phyloP scores from a whole-genome alignment of 1,140 invertebrate species.

The Pseudobourletiella spinata region DNA sequence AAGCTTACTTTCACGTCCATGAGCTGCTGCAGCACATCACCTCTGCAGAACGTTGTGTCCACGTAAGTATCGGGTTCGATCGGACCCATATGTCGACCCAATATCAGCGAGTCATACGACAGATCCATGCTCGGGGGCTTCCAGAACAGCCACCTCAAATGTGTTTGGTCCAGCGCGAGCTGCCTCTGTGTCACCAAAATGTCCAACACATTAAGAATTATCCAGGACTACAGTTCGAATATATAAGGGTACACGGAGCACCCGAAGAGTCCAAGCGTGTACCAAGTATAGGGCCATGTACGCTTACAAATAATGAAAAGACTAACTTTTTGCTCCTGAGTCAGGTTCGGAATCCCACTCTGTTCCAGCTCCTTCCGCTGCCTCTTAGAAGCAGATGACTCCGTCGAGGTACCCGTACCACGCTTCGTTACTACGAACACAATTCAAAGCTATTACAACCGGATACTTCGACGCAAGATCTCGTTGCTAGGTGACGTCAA shows the following conservation, averaged over 20 bases:
- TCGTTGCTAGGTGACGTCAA: not conserved
- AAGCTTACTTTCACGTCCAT: slow-evolving; percentile 32
- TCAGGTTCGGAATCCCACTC: not conserved
- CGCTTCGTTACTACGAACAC: not conserved
- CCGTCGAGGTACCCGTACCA: not conserved
- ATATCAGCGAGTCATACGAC: slow-evolving; percentile 18
- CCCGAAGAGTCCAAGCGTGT: not conserved
- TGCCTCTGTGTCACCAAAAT: not conserved
- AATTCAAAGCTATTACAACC: not conserved
- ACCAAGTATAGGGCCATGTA: too few relatives aligned
- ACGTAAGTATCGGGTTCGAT: slow-evolving; percentile 22
- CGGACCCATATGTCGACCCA: slow-evolving; percentile 12
- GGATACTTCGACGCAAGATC: not conserved
- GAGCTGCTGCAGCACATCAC: slow-evolving; percentile 21
- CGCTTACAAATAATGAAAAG: too few relatives aligned
- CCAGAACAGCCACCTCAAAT: not conserved
- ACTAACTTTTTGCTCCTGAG: not conserved
- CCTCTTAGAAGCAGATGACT: not conserved
- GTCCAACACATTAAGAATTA: too few relatives aligned
- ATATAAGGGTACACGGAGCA: not conserved
- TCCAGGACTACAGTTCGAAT: not conserved
- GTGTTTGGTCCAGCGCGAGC: not conserved
- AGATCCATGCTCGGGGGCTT: not conserved
- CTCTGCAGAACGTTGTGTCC: slow-evolving; percentile 27
- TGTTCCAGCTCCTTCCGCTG: not conserved